Conservation (phyloP, 2,888 invertebrate species). For the Tiphia femorata region DNA sequence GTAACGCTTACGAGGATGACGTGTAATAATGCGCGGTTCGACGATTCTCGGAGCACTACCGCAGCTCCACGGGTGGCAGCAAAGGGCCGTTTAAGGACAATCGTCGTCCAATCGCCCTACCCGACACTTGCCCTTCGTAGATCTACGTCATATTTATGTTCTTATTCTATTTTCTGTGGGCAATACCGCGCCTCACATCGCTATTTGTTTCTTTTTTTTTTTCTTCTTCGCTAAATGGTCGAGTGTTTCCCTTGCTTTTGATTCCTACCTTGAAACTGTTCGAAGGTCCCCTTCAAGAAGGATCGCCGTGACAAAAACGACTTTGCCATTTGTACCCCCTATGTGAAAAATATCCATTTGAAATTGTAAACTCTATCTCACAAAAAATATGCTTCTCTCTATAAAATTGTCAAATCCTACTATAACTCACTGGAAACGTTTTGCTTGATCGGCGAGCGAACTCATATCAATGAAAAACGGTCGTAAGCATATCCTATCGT, state of each 20-base stretch:
- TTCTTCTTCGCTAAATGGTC: constrained; percentile 45
- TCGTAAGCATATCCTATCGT: not conserved
- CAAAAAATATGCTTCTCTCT: constrained; percentile 65
- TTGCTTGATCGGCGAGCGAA: constrained; percentile 17
- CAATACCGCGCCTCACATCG: not conserved
- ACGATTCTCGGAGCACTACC: too few relatives aligned
- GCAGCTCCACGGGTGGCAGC: too few relatives aligned
- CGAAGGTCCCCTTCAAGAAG: constrained; percentile 51
- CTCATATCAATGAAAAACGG: not conserved
- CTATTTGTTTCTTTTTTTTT: constrained; percentile 15
- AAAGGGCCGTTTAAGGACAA: too few relatives aligned
- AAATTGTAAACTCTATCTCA: constrained; percentile 59
- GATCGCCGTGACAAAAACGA: constrained; percentile 24
- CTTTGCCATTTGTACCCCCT: constrained; percentile 37
- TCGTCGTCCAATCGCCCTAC: too few relatives aligned
- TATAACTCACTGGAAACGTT: constrained; percentile 37
- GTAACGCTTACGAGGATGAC: too few relatives aligned
- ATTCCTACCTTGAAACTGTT: constrained; percentile 57
- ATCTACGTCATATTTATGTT: not conserved
- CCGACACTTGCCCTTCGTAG: not conserved
- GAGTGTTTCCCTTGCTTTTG: constrained; percentile 40
- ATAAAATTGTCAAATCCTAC: constrained; percentile 57
- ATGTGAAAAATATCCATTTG: constrained; percentile 60
- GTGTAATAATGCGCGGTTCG: too few relatives aligned
- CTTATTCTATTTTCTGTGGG: not conserved